These are phyloP conservation scores for Leptinotarsa rubiginosa DNA, from an alignment of 2,888 invertebrate species.

Conservation along the genomic window DNA sequence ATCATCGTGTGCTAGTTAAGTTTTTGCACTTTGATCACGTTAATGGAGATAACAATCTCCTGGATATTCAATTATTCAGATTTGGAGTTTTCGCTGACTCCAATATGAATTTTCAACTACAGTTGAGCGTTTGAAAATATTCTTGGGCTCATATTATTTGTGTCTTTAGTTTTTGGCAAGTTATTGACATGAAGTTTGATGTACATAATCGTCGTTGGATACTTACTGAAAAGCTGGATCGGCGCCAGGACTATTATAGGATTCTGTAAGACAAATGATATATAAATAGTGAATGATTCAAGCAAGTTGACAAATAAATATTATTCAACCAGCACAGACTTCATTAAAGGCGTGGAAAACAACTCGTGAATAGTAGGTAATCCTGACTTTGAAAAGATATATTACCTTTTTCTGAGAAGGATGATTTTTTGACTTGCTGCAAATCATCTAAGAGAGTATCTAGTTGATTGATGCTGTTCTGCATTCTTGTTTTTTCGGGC, in stretches of 20 bases:
- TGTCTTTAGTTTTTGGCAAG: not conserved
- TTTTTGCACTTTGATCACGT: no score
- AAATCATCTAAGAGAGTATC: constrained; percentile 81
- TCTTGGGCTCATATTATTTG: not conserved
- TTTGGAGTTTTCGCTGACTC: no score
- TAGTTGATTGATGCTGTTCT: constrained; percentile 79
- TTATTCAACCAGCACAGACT: not conserved
- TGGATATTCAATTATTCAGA: no score
- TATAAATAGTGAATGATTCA: constrained; percentile 26
- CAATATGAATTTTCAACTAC: no score
- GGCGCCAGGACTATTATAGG: constrained; percentile 61
- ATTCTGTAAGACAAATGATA: constrained; percentile 61
- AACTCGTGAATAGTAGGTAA: no score
- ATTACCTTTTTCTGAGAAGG: constrained; percentile 55
- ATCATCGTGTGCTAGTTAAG: no score
- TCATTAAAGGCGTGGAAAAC: not conserved
- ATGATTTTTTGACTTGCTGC: constrained; percentile 67
- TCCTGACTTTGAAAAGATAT: no score
- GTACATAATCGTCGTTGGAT: constrained; percentile 28
- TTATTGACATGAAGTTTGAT: constrained; percentile 9
- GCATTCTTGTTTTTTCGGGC: constrained; percentile 62
- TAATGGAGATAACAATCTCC: no score
- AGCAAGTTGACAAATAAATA: not conserved
- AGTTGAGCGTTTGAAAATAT: not conserved
- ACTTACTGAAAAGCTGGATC: constrained; percentile 64